Conservation (phyloP, 2,113 vertebrate species). For the Trematocara stigmaticum region DNA sequence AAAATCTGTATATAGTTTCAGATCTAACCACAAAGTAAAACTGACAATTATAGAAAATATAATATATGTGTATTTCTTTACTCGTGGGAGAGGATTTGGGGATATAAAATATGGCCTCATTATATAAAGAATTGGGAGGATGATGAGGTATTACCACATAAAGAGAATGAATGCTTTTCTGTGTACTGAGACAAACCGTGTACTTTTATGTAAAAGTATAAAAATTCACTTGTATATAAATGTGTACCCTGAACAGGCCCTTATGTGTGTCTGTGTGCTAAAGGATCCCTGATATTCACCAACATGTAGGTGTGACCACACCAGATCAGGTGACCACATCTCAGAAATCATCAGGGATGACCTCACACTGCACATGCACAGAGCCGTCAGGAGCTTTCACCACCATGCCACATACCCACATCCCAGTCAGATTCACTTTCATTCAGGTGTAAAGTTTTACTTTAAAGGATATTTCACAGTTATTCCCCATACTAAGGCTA, state of each 20-base stretch:
- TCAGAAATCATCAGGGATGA: slow-evolving; percentile 16
- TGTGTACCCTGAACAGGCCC: background rate
- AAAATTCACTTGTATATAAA: background rate
- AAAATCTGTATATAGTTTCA: background rate
- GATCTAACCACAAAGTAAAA: background rate
- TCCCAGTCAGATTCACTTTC: background rate
- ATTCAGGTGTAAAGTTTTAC: background rate
- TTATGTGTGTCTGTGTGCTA: background rate
- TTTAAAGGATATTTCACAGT: background rate
- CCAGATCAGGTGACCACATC: slow-evolving; percentile 17
- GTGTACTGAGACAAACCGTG: background rate
- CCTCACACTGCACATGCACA: slow-evolving; percentile 13
- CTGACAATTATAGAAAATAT: background rate
- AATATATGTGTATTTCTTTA: background rate
- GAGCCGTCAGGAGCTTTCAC: slow-evolving; percentile 17
- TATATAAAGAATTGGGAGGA: background rate
- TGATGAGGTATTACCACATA: background rate
- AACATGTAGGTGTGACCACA: slow-evolving; percentile 7
- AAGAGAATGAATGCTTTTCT: background rate
- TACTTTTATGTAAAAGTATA: background rate
- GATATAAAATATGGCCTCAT: background rate
- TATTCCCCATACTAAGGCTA: background rate
- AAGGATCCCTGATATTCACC: background rate
- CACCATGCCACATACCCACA: background rate
- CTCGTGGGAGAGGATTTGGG: background rate